A percentile compares a stretch with the other conserved stretches of the same genome.
Evolutionary conservation across 2,888 invertebrate genomes (phyloP).

Genomic region (Dynastes hyllus): DNA sequence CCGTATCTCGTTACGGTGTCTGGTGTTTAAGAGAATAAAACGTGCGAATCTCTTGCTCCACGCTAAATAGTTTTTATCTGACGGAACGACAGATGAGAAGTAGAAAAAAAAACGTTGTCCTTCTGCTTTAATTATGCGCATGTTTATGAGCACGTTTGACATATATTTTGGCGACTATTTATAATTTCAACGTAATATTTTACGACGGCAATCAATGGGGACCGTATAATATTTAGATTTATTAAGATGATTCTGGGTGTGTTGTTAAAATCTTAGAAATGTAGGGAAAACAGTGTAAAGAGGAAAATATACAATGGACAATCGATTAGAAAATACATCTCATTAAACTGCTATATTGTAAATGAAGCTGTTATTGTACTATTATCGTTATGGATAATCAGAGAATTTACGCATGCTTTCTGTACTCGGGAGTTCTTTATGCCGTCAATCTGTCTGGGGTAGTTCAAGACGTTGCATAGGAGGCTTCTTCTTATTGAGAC

Average conservation of each 20-base stretch:
- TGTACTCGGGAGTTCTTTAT: too few relatives aligned
- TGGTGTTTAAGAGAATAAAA: conserved; percentile 6
- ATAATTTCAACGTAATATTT: conserved; percentile 41
- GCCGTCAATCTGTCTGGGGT: too few relatives aligned
- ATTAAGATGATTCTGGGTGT: conserved; percentile 22
- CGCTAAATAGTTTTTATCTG: conserved; percentile 8
- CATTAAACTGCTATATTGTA: too few relatives aligned
- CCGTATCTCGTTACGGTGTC: conserved; percentile 15
- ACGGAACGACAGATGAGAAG: conserved; percentile 5
- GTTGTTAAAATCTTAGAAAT: background rate
- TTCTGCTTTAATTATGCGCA: conserved; percentile 35
- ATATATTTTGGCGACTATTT: conserved; percentile 32
- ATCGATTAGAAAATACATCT: too few relatives aligned
- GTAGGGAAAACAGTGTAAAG: too few relatives aligned
- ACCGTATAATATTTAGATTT: conserved; percentile 21
- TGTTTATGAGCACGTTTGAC: conserved; percentile 21
- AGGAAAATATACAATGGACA: too few relatives aligned
- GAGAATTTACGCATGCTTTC: too few relatives aligned
- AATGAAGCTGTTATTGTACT: too few relatives aligned
- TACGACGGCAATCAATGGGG: conserved; percentile 31
- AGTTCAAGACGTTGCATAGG: too few relatives aligned
- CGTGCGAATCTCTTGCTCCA: conserved; percentile 3
- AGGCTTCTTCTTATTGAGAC: too few relatives aligned
- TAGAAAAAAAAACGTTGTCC: conserved; percentile 19
- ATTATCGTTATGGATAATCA: too few relatives aligned